These are phyloP conservation scores for Pomacea maculata DNA, from an alignment of 1,140 invertebrate genomes.

Conservation along the genomic window DNA sequence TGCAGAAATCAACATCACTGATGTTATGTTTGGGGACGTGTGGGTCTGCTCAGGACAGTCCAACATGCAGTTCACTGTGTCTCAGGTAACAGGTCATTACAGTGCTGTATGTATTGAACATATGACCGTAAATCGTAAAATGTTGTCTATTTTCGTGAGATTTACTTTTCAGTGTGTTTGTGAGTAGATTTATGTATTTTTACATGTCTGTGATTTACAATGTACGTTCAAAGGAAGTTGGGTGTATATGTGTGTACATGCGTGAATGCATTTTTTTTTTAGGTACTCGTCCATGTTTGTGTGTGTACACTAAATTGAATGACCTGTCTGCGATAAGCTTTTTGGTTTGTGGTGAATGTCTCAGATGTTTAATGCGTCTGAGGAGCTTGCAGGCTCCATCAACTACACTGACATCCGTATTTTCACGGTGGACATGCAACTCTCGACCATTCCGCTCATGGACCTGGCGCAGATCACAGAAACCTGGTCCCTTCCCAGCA, in stretches of 20 bases:
- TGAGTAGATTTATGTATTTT: no score
- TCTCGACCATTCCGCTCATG: conserved; percentile 19
- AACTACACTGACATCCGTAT: conserved; percentile 29
- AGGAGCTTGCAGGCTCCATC: conserved; percentile 24
- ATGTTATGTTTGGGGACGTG: conserved; percentile 63
- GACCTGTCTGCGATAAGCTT: not conserved
- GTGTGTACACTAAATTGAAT: not conserved
- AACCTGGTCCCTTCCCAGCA: conserved; percentile 28
- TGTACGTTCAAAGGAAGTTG: no score
- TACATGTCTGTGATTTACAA: no score
- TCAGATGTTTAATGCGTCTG: conserved; percentile 30
- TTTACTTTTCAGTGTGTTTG: no score
- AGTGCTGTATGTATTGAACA: no score
- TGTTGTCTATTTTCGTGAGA: no score
- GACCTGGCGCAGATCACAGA: conserved; percentile 23
- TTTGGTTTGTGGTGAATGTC: not conserved
- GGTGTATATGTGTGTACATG: no score
- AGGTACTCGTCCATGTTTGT: no score
- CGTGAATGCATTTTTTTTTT: no score
- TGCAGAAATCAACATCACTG: conserved; percentile 32
- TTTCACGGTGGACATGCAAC: conserved; percentile 14
- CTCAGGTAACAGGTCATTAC: not conserved
- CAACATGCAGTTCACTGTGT: conserved; percentile 58
- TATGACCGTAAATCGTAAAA: no score
- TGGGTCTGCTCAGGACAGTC: conserved; percentile 63